Conservation (phyloP, 2,797 vertebrate genomes). For the Parauchenoglanis punctatus region DNA sequence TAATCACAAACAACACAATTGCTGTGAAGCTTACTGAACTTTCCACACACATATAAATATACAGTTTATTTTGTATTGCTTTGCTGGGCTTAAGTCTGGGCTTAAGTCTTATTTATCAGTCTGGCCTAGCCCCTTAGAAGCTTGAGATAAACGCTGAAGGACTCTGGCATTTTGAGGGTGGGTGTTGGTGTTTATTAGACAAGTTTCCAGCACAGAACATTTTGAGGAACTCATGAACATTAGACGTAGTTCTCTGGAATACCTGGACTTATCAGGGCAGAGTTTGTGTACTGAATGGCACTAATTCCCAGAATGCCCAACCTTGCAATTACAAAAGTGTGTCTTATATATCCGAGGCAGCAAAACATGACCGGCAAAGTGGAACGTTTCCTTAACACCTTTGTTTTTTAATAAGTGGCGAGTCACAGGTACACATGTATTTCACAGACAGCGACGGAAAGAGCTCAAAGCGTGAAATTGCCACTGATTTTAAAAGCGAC, state of each 20-base stretch:
- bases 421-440: background rate
- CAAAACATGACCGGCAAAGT: background rate
- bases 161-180: background rate
- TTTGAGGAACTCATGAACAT: background rate
- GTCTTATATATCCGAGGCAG: background rate
- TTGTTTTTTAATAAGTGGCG: background rate
- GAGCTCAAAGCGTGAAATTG: constrained; percentile 5
- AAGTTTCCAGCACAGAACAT: background rate
- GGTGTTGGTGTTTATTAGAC: background rate
- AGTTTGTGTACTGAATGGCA: background rate
- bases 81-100: background rate
- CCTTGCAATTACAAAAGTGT: background rate
- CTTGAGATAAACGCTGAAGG: background rate
- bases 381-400: background rate
- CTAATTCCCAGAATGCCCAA: background rate
- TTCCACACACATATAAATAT: background rate
- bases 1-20: constrained; percentile 43
- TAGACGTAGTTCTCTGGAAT: background rate
- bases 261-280: background rate
- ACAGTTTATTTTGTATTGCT: background rate
- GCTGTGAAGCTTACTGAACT: constrained; percentile 59
- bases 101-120: background rate
- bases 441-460: background rate
- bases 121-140: background rate
- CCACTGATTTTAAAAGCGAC: background rate